Base-by-base conservation (phyloP, 2,797 vertebrate species). In the Loriculus beryllinus region DNA sequence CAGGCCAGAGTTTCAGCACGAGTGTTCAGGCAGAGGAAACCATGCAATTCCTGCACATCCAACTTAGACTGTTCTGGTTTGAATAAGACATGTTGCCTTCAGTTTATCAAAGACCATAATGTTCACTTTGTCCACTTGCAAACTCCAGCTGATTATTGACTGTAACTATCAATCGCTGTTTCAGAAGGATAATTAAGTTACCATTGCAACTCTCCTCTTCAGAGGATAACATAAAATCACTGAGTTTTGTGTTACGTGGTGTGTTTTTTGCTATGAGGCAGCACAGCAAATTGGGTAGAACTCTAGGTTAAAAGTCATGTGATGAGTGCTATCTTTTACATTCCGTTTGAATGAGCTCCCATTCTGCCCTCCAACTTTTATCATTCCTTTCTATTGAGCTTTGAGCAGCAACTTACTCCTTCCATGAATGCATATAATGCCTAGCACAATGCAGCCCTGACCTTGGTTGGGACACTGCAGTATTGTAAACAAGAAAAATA, bases 391-490 rank as follows among this genome's bases (percentile, higher is more conserved):
- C 54, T 48, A 12, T 14, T 51, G 68, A 88, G 65, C 45, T 83
- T 64, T 60, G 45, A 93, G 42, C 33, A 74, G 77, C 51, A 81
- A 21, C 33, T 85, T 42, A 7, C 69, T 91, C 57, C 17, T 92
- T 93, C 76, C 80, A 33, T n/a, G 68, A 88, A 78, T 75, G 81
- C 43, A 0, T 26, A 39, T 14, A 80, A 29, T 62, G 31, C 68
- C 59, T 69, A 81, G 42, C 72, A 94, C 81, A 89, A 72, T 22
- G 62, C 52, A 94, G 45, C 56, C 71, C 37, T 90, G 86, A 94
- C 94, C 94, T 96, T 94, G 81, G 14, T 0, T 76, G 65, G 76
- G 82, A 90, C 86, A 91, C 82, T 88, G 91, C 59, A 90, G 91
- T 83, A 48, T 54, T 56, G 63, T 75, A 65, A 94, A 93, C 37